phyloP scores from a whole-genome alignment of 2,113 vertebrate genomes.

The Phalacrocorax pelagicus region DNA sequence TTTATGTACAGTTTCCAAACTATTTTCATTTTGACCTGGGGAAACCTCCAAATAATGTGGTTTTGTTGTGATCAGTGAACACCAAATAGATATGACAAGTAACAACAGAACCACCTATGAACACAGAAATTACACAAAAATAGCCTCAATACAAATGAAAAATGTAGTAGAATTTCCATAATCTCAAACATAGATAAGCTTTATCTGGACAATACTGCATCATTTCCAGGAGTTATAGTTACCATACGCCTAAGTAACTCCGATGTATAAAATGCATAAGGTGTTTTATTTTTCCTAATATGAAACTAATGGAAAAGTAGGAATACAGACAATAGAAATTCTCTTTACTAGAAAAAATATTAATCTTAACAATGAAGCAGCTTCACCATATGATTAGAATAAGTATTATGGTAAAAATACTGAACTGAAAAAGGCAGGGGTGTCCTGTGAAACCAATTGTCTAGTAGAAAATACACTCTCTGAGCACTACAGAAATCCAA shows the following conservation, averaged over 20 bases:
- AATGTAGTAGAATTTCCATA: not conserved
- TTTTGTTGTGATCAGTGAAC: not conserved
- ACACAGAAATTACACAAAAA: not conserved
- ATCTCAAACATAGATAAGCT: conserved; percentile 14
- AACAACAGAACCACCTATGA: not conserved
- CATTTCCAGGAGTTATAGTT: conserved; percentile 23
- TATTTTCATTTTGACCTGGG: not conserved
- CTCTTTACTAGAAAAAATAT: not conserved
- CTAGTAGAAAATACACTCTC: not conserved
- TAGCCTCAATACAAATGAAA: not conserved
- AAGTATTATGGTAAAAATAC: not conserved
- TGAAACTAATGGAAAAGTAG: conserved; percentile 42
- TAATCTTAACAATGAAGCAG: not conserved
- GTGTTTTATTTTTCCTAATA: not conserved
- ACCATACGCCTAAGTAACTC: conserved; percentile 36
- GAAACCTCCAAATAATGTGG: not conserved
- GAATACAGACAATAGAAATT: not conserved
- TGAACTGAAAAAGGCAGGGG: not conserved
- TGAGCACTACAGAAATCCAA: not conserved
- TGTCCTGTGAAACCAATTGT: not conserved
- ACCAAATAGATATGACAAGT: not conserved
- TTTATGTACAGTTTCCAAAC: not conserved
- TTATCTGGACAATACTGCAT: not conserved
- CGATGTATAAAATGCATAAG: not conserved
- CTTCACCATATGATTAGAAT: not conserved